These are phyloP conservation scores for Troides helena DNA, from an alignment of 2,888 invertebrate species.

Conservation along the genomic window DNA sequence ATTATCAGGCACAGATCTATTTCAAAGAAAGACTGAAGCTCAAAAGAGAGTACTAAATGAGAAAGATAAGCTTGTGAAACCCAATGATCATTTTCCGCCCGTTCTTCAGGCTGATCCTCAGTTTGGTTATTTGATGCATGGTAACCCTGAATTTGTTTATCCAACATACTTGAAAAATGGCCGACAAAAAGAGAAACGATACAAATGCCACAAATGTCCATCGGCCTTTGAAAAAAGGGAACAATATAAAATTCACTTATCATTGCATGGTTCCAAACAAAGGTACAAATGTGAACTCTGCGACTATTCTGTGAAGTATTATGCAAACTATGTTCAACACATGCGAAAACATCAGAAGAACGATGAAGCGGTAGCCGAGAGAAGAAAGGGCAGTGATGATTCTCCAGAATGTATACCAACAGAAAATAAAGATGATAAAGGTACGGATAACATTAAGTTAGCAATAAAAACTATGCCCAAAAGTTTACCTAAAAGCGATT, in stretches of 20 bases:
- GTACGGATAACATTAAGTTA: slow-evolving; percentile 61
- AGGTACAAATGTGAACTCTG: slow-evolving; percentile 90
- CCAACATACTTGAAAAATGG: slow-evolving; percentile 88
- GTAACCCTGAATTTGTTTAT: slow-evolving; percentile 88
- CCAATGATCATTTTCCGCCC: slow-evolving; percentile 77
- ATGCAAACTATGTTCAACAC: slow-evolving; percentile 91
- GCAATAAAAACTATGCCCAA: slow-evolving; percentile 75
- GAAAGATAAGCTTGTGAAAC: slow-evolving; percentile 74
- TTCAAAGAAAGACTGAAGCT: slow-evolving; percentile 82
- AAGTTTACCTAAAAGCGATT: slow-evolving; percentile 65
- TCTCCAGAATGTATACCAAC: slow-evolving; percentile 48
- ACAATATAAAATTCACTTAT: slow-evolving; percentile 90
- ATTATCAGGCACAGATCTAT: slow-evolving; percentile 83
- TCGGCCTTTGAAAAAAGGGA: slow-evolving; percentile 92
- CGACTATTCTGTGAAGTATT: slow-evolving; percentile 93
- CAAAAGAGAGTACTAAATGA: slow-evolving; percentile 73
- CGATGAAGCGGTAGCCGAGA: slow-evolving; percentile 82
- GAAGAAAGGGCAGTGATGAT: slow-evolving; percentile 62
- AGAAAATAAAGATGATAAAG: slow-evolving; percentile 53
- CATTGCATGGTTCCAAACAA: slow-evolving; percentile 90
- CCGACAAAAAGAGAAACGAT: slow-evolving; percentile 86
- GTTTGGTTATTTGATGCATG: slow-evolving; percentile 85
- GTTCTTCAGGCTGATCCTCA: slow-evolving; percentile 82
- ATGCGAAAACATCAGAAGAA: slow-evolving; percentile 88
- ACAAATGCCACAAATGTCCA: slow-evolving; percentile 92